phyloP scores from a whole-genome alignment of 2,113 vertebrate species.

The Hemichromis elongatus region DNA sequence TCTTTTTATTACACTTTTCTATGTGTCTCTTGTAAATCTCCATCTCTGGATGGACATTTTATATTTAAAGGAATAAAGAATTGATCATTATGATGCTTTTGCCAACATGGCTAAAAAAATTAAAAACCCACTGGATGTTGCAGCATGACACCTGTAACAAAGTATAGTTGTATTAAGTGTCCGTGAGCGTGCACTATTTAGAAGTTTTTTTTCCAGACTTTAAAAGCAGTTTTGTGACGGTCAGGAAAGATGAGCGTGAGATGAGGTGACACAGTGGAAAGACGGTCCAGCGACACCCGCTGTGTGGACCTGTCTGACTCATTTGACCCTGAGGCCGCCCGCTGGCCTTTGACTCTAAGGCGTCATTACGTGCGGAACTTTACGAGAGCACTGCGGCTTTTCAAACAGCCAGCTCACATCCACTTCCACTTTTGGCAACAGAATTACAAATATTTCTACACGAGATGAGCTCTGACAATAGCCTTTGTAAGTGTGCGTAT shows the following conservation, averaged over 20 bases:
- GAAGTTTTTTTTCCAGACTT: background rate
- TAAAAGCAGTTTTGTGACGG: background rate
- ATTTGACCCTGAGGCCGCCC: background rate
- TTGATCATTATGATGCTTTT: background rate
- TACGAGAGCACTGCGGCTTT: background rate
- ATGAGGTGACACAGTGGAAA: background rate
- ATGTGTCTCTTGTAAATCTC: background rate
- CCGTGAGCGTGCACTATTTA: background rate
- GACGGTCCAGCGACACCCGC: background rate
- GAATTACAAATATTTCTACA: conserved; percentile 41
- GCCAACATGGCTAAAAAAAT: background rate
- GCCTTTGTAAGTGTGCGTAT: background rate
- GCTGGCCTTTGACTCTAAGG: background rate
- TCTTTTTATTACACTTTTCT: background rate
- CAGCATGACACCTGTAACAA: background rate
- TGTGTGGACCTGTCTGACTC: background rate
- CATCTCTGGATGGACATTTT: background rate
- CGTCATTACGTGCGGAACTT: conserved; percentile 35
- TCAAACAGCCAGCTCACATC: background rate
- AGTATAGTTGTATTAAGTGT: background rate
- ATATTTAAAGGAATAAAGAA: background rate
- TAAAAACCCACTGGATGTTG: background rate
- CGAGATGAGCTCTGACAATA: conserved; percentile 28
- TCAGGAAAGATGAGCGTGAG: background rate
- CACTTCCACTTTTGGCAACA: conserved; percentile 39